phyloP scores from a whole-genome alignment of 1,140 invertebrate species.

The Mya arenaria region DNA sequence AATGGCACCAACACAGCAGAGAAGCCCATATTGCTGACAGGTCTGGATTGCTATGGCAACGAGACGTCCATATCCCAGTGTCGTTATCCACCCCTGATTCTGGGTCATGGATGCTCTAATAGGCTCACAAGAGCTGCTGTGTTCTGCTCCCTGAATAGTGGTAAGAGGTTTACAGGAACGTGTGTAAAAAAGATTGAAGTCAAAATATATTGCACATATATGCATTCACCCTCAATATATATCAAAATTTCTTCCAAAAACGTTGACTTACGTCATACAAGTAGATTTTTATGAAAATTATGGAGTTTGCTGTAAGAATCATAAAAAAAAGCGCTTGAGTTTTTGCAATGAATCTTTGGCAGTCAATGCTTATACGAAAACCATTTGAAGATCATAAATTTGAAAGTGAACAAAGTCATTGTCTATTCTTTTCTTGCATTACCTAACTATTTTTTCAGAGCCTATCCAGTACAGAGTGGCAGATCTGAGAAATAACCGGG shows the following conservation, averaged over 20 bases:
- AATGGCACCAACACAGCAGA: conserved; percentile 39
- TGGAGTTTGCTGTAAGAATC: no score
- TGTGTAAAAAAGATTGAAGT: no score
- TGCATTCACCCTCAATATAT: no score
- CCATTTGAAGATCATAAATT: no score
- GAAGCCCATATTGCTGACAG: conserved; percentile 53
- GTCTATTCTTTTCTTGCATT: background rate
- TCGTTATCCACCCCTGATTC: conserved; percentile 47
- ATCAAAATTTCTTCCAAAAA: no score
- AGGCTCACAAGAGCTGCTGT: conserved; percentile 59
- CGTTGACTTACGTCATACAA: no score
- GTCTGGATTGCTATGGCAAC: conserved; percentile 63
- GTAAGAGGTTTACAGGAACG: conserved; percentile 19
- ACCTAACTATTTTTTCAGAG: conserved; percentile 37
- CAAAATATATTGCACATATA: no score
- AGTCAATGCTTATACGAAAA: no score
- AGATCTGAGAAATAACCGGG: conserved; percentile 80
- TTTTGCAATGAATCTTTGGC: no score
- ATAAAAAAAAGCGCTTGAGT: no score
- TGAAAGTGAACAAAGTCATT: no score
- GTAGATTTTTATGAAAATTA: no score
- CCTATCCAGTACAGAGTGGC: conserved; percentile 67
- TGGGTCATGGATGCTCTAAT: conserved; percentile 46
- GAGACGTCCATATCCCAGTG: conserved; percentile 61
- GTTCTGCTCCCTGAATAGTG: conserved; percentile 58